Conservation (phyloP, 2,888 invertebrate genomes). For the Spisula solida region DNA sequence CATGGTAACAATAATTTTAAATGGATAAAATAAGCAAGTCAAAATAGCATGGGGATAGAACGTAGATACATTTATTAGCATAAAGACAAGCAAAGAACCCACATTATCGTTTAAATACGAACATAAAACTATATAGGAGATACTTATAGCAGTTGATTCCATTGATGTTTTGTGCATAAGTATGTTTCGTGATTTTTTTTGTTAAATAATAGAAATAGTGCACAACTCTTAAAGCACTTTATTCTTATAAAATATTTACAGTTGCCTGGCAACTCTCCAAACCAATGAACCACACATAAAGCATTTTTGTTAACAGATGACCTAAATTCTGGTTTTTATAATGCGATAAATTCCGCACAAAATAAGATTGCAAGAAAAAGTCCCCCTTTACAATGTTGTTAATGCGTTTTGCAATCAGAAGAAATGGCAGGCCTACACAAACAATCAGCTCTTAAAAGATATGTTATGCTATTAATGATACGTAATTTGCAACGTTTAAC, state of each 20-base stretch:
- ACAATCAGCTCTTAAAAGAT: background rate
- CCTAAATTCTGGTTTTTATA: background rate
- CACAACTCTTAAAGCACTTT: background rate
- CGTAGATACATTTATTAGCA: no score
- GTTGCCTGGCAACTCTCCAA: background rate
- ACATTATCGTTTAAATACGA: no score
- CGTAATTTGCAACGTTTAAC: no score
- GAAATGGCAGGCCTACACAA: background rate
- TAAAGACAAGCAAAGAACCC: no score
- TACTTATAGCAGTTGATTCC: background rate
- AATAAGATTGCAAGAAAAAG: conserved; percentile 14
- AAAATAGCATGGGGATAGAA: no score
- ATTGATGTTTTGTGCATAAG: background rate
- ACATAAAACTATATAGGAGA: no score
- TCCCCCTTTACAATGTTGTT: background rate
- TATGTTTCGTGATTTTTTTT: background rate
- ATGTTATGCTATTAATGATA: no score
- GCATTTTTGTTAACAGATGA: background rate
- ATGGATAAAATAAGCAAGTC: no score
- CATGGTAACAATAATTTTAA: no score
- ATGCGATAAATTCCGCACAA: conserved; percentile 7
- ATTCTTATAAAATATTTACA: background rate
- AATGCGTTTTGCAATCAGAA: background rate
- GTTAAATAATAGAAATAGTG: background rate
- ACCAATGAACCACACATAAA: background rate